Evolutionary conservation across 2,797 vertebrate genomes (phyloP), one percentile per base, ranked within the genome.

Genomic region (Distichodus sexfasciatus): DNA sequence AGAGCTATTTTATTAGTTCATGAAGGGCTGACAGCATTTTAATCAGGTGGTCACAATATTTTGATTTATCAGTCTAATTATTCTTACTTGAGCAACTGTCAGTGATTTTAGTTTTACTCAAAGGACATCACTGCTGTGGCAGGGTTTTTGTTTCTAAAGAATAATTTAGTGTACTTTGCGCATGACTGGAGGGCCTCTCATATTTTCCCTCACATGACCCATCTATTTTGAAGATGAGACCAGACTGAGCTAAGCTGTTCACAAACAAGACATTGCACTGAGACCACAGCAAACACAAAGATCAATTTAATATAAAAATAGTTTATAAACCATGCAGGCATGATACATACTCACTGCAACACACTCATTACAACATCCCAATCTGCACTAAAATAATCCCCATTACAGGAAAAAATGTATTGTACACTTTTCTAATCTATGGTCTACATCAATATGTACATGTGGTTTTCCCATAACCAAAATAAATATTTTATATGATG

Each of bases 301-400:
- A 21, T 60, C 77, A n/a, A 48, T 78, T 79, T 72, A 65, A 82
- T 77, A 77, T 76, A 88, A 90, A 91, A 87, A 83, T 84, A 87
- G 17, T 91, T 91, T 90, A 91, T 90, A 83, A 81, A 86, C 81
- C 87, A 88, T 91, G 89, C 89, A 87, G 79, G 79, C 44, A 66
- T 73, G 55, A 68, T 83, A 85, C 69, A 87, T 72, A 48, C 72
- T 33, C 70, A 77, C 67, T 73, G 75, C 47, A 40, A 71, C 60
- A 71, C 60, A 62, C 77, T 69, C 59, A 71, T 77, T 75, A 69
- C 76, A 77, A 79, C 71, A 84, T 76, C 69, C 79, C 47, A 51
- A 74, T 75, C 72, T 71, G 75, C 76, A 85, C 44, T 72, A 65
- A 61, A 60, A 72, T 47, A 57, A 64, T 60, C 38, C 60, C 53